Evolutionary conservation across 2,888 invertebrate genomes (phyloP).

Genomic region (Dolomedes plantarius): DNA sequence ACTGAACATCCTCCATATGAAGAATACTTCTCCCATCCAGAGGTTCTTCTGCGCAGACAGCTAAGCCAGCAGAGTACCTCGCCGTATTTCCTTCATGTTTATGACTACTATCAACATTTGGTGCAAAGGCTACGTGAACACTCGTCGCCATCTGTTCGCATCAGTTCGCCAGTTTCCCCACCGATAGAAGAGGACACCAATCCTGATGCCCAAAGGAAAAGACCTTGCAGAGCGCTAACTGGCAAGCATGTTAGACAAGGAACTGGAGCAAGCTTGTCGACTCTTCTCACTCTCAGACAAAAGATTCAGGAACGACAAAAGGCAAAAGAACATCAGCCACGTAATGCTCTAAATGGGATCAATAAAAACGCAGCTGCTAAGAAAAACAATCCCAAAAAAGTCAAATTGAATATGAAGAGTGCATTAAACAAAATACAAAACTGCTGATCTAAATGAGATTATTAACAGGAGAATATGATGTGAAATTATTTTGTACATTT

Average conservation of each 20-base stretch:
- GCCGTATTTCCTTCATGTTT: conserved; percentile 55
- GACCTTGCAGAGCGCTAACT: conserved; percentile 78
- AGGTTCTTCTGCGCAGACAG: conserved; percentile 46
- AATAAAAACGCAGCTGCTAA: conserved; percentile 1
- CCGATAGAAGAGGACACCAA: conserved; percentile 41
- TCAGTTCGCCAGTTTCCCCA: conserved; percentile 41
- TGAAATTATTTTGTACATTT: conserved; percentile 1
- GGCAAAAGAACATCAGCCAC: conserved; percentile 73
- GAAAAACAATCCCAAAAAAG: conserved; percentile 33
- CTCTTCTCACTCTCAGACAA: conserved; percentile 77
- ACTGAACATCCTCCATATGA: conserved; percentile 25
- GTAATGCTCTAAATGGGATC: conserved; percentile 14
- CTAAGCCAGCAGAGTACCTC: conserved; percentile 37
- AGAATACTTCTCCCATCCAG: conserved; percentile 54
- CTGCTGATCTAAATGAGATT: conserved; percentile 7
- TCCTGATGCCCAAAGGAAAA: conserved; percentile 73
- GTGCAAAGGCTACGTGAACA: conserved; percentile 62
- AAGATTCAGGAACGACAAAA: conserved; percentile 77
- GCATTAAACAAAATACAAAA: conserved; percentile 28
- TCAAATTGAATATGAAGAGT: conserved; percentile 33
- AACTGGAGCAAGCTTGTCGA: conserved; percentile 78
- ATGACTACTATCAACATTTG: conserved; percentile 69
- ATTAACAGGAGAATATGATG: neutral
- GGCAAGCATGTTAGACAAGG: conserved; percentile 78
- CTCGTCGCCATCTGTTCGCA: conserved; percentile 27